These are phyloP conservation scores for Synaphobranchus kaupii DNA, from an alignment of 2,797 vertebrate species.

Conservation along the genomic window DNA sequence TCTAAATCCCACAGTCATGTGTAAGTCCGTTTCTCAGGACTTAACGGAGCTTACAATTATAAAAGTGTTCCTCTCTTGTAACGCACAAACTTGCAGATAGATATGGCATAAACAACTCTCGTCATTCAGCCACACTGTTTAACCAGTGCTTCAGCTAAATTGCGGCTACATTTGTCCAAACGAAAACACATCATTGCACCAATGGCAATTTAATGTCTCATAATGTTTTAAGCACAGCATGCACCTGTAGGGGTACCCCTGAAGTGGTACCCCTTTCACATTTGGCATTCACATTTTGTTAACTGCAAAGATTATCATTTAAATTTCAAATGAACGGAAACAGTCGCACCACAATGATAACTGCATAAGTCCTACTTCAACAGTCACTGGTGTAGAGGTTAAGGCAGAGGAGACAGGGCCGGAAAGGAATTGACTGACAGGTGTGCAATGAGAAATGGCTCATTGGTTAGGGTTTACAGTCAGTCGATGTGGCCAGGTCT, in stretches of 20 bases:
- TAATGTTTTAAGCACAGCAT: slow-evolving; percentile 30
- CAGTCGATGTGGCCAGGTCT: background rate
- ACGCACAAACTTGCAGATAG: slow-evolving; percentile 34
- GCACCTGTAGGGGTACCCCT: slow-evolving; percentile 21
- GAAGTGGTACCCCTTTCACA: slow-evolving; percentile 47
- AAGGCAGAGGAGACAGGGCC: background rate
- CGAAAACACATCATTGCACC: background rate
- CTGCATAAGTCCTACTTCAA: background rate
- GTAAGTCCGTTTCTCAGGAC: background rate
- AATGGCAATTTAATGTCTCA: slow-evolving; percentile 34
- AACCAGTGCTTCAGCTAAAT: background rate
- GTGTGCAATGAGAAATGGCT: background rate
- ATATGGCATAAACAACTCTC: slow-evolving; percentile 48
- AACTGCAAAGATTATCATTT: background rate
- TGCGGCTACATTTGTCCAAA: background rate
- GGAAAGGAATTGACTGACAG: background rate
- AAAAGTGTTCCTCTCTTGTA: slow-evolving; percentile 1
- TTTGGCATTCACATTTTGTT: slow-evolving; percentile 51
- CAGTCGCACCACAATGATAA: background rate
- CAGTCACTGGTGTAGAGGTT: background rate
- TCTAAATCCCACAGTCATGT: slow-evolving; percentile 46
- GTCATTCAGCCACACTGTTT: background rate
- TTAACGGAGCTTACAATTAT: background rate
- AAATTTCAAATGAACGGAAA: background rate
- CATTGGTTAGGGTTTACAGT: background rate